Percentiles rank a stretch among this genome's conserved stretches.
phyloP scores from a whole-genome alignment of 2,113 vertebrate genomes.

The Pipa parva region DNA sequence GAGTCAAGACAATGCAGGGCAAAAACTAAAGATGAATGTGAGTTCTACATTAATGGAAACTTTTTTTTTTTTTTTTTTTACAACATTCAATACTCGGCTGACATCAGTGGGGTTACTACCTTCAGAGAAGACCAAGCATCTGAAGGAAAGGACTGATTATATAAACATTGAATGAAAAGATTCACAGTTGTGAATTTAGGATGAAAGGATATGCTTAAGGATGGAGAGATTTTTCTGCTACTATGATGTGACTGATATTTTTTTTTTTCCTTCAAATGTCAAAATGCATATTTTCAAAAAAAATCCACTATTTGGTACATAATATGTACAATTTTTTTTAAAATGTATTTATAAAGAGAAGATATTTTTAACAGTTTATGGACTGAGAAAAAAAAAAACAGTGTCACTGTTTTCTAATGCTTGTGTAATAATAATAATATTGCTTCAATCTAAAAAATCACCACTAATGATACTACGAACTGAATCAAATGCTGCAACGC shows the following conservation, averaged over 20 bases:
- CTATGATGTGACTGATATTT: background rate
- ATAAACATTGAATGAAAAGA: background rate
- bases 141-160: background rate
- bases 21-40: background rate
- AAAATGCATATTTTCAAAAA: background rate
- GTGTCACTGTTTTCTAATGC: background rate
- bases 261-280: background rate
- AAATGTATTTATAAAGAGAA: constrained; percentile 16
- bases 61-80: background rate
- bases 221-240: background rate
- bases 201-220: background rate
- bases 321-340: constrained; percentile 11
- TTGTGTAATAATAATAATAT: no score
- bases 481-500: background rate
- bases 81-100: background rate
- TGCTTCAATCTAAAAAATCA: constrained; percentile 6
- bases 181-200: background rate
- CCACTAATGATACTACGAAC: constrained; percentile 4
- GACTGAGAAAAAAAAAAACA: background rate
- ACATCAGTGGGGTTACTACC: background rate
- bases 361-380: background rate
- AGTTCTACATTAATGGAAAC: no score
- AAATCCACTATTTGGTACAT: constrained; percentile 29
- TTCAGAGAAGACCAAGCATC: background rate
- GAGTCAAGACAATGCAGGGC: background rate